These are phyloP conservation scores for Saccostrea cuccullata DNA, from an alignment of 1,140 invertebrate species.

Conservation along the genomic window DNA sequence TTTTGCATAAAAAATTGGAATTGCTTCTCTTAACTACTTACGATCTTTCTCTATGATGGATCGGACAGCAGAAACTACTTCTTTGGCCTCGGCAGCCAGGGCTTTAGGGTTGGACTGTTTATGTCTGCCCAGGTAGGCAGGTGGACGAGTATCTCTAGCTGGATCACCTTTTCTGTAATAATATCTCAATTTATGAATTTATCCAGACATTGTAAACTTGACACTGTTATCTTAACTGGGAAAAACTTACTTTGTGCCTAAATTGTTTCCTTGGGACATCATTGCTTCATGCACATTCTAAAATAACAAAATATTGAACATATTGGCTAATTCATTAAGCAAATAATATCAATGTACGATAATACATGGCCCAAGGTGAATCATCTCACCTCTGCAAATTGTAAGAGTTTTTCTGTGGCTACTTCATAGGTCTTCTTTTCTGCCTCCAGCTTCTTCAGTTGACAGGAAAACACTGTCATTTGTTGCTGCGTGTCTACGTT, in stretches of 20 bases:
- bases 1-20: too few relatives aligned
- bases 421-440: conserved; percentile 75
- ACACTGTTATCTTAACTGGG: neutral
- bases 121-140: conserved; percentile 64
- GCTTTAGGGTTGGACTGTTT: conserved; percentile 63
- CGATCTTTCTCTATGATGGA: conserved; percentile 72
- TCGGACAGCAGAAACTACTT: conserved; percentile 70
- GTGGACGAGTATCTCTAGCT: conserved; percentile 54
- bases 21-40: conserved; percentile 60
- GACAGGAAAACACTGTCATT: conserved; percentile 72
- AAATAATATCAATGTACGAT: too few relatives aligned
- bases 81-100: conserved; percentile 68
- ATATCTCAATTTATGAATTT: neutral
- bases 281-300: conserved; percentile 67
- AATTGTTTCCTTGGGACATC: conserved; percentile 48
- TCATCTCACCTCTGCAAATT: conserved; percentile 71
- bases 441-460: conserved; percentile 74
- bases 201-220: neutral
- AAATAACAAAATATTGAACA: conserved; percentile 46
- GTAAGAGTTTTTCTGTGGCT: conserved; percentile 74
- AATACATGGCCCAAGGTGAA: neutral
- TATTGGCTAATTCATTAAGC: neutral
- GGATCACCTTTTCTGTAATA: conserved; percentile 23
- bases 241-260: conserved; percentile 51
- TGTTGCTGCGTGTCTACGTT: conserved; percentile 64